phyloP scores from a whole-genome alignment of 2,888 invertebrate genomes.

The Octodonta nipae region DNA sequence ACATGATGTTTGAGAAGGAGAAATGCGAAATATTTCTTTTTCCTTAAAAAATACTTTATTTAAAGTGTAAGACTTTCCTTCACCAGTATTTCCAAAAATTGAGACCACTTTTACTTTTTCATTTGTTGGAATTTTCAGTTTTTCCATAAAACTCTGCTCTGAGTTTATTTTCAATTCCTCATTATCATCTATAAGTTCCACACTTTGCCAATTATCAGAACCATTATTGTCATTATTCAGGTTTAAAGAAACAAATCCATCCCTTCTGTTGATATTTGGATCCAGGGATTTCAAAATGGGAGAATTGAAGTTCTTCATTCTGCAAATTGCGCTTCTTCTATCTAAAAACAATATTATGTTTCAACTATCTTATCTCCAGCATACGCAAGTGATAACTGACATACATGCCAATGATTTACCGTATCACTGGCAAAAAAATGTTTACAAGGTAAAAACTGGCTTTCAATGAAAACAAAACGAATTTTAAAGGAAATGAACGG shows the following conservation, averaged over 20 bases:
- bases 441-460: no score
- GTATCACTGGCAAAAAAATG: no score
- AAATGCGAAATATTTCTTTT: constrained; percentile 49
- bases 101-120: constrained; percentile 63
- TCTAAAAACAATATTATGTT: no score
- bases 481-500: no score
- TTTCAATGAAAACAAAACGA: no score
- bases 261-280: constrained; percentile 15
- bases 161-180: constrained; percentile 46
- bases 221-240: constrained; percentile 13
- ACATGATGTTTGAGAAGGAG: constrained; percentile 53
- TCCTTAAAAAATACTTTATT: constrained; percentile 57
- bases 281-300: constrained; percentile 28
- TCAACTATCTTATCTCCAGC: no score
- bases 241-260: constrained; percentile 17
- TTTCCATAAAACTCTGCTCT: constrained; percentile 40
- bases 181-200: constrained; percentile 47
- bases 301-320: constrained; percentile 7
- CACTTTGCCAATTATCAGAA: no score
- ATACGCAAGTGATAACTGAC: no score
- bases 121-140: constrained; percentile 36
- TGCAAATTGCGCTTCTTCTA: no score
- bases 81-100: constrained; percentile 73
- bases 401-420: no score
- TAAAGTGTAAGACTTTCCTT: constrained; percentile 68